phyloP scores from a whole-genome alignment of 2,797 vertebrate species.

The Mionectes olivaceus region DNA sequence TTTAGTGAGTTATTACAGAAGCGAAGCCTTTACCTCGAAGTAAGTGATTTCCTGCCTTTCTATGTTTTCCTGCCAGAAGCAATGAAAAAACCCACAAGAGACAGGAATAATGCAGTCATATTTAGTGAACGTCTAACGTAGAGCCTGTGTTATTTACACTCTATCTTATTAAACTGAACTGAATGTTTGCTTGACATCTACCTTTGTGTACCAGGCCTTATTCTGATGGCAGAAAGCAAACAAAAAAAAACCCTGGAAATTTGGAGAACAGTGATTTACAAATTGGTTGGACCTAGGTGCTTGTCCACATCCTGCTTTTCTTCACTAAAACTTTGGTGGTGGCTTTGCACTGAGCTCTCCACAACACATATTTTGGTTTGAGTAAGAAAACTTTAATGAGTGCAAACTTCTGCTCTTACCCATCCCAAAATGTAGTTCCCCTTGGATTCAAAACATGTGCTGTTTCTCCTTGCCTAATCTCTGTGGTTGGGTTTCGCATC shows the following conservation, averaged over 20 bases:
- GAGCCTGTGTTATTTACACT: slow-evolving; percentile 64
- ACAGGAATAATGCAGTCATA: slow-evolving; percentile 40
- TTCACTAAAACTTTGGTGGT: neutral
- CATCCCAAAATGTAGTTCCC: neutral
- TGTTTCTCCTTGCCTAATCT: neutral
- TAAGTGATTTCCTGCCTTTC: slow-evolving; percentile 21
- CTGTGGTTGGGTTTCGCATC: neutral
- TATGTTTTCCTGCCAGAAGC: slow-evolving; percentile 18
- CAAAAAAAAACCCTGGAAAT: slow-evolving; percentile 30
- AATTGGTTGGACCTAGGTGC: neutral
- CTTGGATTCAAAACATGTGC: neutral
- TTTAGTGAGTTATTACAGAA: slow-evolving; percentile 35
- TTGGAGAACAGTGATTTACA: neutral
- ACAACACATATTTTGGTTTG: neutral
- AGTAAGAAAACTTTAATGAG: neutral
- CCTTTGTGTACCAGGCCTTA: slow-evolving; percentile 43
- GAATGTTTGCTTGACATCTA: slow-evolving; percentile 70
- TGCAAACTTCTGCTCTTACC: neutral
- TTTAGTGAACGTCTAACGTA: neutral
- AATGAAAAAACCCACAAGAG: slow-evolving; percentile 39
- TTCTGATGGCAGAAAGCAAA: slow-evolving; percentile 60
- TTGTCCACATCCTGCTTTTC: neutral
- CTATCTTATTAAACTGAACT: slow-evolving; percentile 53
- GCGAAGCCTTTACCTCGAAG: neutral
- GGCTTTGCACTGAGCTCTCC: neutral